These are phyloP conservation scores for Zaprionus lineosus DNA, from an alignment of 2,888 invertebrate genomes.

Conservation along the genomic window DNA sequence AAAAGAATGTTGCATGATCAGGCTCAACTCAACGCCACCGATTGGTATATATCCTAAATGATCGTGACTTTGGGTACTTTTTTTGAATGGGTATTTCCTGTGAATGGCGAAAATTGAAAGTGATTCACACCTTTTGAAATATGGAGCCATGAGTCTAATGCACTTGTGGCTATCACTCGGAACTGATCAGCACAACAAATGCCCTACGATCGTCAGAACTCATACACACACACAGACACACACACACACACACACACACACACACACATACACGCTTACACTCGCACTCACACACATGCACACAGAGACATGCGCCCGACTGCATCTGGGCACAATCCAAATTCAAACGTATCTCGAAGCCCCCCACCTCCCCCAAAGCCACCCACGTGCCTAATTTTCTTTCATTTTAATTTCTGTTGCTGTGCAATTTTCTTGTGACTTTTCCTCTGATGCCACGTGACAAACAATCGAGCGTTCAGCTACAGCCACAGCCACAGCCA, in stretches of 20 bases:
- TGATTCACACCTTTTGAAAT: too few species aligned
- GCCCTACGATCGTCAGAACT: slow-evolving; percentile 28
- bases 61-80: too few species aligned
- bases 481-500: neutral
- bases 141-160: too few species aligned
- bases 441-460: slow-evolving; percentile 43
- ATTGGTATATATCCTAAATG: too few species aligned
- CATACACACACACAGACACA: neutral
- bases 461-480: slow-evolving; percentile 30
- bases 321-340: slow-evolving; percentile 44
- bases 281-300: too few species aligned
- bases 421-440: slow-evolving; percentile 45
- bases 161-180: slow-evolving; percentile 6
- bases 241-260: neutral
- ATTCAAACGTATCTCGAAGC: neutral
- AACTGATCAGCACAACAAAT: slow-evolving; percentile 21
- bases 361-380: too few species aligned
- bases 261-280: neutral
- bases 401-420: slow-evolving; percentile 49
- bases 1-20: too few species aligned
- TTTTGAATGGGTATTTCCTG: too few species aligned
- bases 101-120: too few species aligned
- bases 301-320: slow-evolving; percentile 2
- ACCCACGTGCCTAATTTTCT: slow-evolving; percentile 10
- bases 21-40: too few species aligned